phyloP scores from a whole-genome alignment of 2,797 vertebrate species.

The Rhinophrynus dorsalis region DNA sequence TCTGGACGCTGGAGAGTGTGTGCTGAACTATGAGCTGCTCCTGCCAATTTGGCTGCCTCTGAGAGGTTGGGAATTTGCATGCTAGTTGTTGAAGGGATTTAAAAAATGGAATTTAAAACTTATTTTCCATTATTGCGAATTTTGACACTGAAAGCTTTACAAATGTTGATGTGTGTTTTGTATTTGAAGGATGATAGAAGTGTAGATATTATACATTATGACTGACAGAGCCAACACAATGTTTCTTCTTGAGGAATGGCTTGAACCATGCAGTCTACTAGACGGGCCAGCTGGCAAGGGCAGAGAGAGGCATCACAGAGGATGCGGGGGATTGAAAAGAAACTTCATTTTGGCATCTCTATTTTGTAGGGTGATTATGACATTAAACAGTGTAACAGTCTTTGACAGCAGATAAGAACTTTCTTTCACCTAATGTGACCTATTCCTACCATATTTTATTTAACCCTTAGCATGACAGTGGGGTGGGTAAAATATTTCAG shows the following conservation, averaged over 20 bases:
- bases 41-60: constrained; percentile 1
- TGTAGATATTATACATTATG: background rate
- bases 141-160: background rate
- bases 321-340: background rate
- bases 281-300: background rate
- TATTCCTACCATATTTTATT: background rate
- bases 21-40: background rate
- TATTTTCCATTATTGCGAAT: constrained; percentile 1
- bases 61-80: background rate
- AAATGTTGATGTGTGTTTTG: background rate
- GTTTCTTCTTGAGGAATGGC: too few species aligned
- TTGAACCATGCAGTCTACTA: too few species aligned
- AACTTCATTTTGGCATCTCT: background rate
- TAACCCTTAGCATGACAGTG: too few species aligned
- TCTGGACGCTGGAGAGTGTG: background rate
- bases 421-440: constrained; percentile 1
- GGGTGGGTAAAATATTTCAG: too few species aligned
- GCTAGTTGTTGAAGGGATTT: background rate
- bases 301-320: background rate
- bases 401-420: background rate
- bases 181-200: background rate
- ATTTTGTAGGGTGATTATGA: background rate
- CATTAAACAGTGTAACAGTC: background rate
- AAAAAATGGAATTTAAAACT: background rate
- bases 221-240: background rate